phyloP scores from a whole-genome alignment of 1,140 invertebrate genomes.

The Choristoneura fumiferana region DNA sequence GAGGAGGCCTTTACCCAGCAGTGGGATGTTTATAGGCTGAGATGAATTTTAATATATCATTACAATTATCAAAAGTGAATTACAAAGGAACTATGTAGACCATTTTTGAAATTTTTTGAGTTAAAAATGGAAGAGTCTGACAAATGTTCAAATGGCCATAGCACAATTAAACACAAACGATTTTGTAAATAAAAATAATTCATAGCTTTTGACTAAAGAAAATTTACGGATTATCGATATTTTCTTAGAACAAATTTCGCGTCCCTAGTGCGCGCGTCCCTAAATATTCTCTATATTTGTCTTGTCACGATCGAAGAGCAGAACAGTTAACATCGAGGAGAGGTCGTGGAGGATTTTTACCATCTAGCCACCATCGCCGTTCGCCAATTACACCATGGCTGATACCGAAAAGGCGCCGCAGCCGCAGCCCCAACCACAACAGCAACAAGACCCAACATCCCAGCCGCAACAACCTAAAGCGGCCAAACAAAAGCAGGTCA shows the following conservation, averaged over 20 bases:
- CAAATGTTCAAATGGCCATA: no score
- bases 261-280: conserved; percentile 12
- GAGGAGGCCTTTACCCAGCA: no score
- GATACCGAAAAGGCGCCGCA: conserved; percentile 78
- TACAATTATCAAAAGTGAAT: no score
- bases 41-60: no score
- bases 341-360: conserved; percentile 78
- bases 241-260: neutral
- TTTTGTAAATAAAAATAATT: no score
- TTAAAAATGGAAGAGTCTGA: no score
- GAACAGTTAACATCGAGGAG: conserved; percentile 76
- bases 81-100: no score
- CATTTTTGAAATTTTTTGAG: no score
- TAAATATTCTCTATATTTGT: conserved; percentile 22
- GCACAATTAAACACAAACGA: no score
- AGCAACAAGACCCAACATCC: conserved; percentile 57
- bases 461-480: conserved; percentile 67
- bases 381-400: conserved; percentile 79
- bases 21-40: no score
- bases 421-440: conserved; percentile 68
- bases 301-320: conserved; percentile 56
- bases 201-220: no score
- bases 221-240: conserved; percentile 3
- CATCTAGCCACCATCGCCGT: conserved; percentile 78
- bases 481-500: conserved; percentile 76